These are phyloP conservation scores for Penelope pileata DNA, from an alignment of 2,113 vertebrate genomes.

Conservation along the genomic window DNA sequence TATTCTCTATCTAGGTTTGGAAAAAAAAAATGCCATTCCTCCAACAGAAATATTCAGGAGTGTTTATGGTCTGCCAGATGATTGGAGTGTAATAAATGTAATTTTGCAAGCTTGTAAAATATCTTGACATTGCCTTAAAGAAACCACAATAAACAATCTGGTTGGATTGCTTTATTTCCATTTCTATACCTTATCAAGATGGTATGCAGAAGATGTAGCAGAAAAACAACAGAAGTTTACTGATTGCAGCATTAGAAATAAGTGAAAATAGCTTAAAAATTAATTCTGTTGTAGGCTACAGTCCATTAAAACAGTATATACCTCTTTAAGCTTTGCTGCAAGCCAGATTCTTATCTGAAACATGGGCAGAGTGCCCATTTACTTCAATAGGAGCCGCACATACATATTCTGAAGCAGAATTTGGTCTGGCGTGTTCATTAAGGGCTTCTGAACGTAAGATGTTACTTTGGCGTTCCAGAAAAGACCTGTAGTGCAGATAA, in stretches of 20 bases:
- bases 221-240: not conserved
- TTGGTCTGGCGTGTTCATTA: slow-evolving; percentile 47
- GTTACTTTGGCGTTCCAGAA: slow-evolving; percentile 46
- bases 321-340: slow-evolving; percentile 43
- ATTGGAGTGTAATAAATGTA: slow-evolving; percentile 56
- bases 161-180: not conserved
- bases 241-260: not conserved
- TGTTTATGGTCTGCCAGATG: slow-evolving; percentile 57
- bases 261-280: slow-evolving; percentile 22
- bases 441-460: slow-evolving; percentile 51
- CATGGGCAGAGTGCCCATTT: slow-evolving; percentile 6
- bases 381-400: slow-evolving; percentile 44
- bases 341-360: slow-evolving; percentile 50
- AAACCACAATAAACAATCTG: slow-evolving; percentile 34
- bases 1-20: slow-evolving; percentile 26
- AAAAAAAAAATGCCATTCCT: slow-evolving; percentile 32
- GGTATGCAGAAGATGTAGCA: not conserved
- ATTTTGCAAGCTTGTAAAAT: slow-evolving; percentile 46
- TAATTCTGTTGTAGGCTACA: not conserved
- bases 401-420: slow-evolving; percentile 19
- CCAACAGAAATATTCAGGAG: slow-evolving; percentile 25
- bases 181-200: not conserved
- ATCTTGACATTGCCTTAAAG: slow-evolving; percentile 47
- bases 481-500: slow-evolving; percentile 41
- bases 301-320: not conserved